phyloP scores from a whole-genome alignment of 2,888 invertebrate genomes.

The Eledone cirrhosa region DNA sequence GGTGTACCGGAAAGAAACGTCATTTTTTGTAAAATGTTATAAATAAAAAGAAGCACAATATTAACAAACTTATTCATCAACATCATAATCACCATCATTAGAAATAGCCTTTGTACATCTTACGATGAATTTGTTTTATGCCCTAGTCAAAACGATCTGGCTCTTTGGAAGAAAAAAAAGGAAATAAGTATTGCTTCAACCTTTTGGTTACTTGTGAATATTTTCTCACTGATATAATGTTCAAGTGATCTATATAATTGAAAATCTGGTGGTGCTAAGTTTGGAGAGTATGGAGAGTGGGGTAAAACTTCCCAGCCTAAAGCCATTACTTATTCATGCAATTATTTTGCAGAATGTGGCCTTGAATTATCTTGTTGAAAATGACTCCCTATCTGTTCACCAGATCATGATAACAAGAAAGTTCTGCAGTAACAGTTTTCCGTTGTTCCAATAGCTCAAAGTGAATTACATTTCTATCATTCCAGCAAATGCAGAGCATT shows the following conservation, averaged over 20 bases:
- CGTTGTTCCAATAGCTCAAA: not conserved
- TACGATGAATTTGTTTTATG: too few relatives aligned
- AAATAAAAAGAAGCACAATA: too few relatives aligned
- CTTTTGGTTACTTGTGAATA: too few relatives aligned
- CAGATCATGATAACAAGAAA: not conserved
- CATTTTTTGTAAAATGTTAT: too few relatives aligned
- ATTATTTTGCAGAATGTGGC: not conserved
- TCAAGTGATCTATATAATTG: not conserved
- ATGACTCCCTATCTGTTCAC: not conserved
- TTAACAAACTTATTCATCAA: too few relatives aligned
- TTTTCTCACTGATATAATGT: not conserved
- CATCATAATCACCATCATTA: too few relatives aligned
- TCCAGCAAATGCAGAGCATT: not conserved
- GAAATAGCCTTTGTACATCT: too few relatives aligned
- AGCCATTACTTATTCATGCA: not conserved
- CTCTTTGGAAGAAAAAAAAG: too few relatives aligned
- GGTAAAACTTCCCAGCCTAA: not conserved
- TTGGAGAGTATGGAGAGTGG: not conserved
- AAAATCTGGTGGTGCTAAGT: not conserved
- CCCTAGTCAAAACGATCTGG: too few relatives aligned
- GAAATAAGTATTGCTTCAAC: too few relatives aligned
- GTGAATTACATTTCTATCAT: not conserved
- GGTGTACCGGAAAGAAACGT: too few relatives aligned
- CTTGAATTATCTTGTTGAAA: not conserved
- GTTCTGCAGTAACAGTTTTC: not conserved